Conservation (phyloP, 1,140 invertebrate genomes). For the Anastatus disparis region DNA sequence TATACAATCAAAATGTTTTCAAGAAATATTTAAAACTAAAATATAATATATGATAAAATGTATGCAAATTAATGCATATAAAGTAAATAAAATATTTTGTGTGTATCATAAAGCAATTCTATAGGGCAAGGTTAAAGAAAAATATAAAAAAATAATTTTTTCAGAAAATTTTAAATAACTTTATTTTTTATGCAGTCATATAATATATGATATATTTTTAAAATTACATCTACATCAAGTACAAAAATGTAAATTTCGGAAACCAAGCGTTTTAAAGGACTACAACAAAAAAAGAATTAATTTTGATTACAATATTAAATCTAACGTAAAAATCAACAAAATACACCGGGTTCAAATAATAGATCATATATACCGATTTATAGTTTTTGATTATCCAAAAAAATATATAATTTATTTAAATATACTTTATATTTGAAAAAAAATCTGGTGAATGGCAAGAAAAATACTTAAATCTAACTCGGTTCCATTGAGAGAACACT, state of each 20-base stretch:
- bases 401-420: too few relatives aligned
- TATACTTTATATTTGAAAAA: too few relatives aligned
- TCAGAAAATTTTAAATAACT: not conserved
- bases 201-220: not conserved
- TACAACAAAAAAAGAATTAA: conserved; percentile 9
- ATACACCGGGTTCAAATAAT: conserved; percentile 17
- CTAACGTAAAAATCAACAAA: not conserved
- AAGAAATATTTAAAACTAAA: too few relatives aligned
- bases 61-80: too few relatives aligned
- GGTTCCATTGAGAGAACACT: conserved; percentile 32
- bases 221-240: not conserved
- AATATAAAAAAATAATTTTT: not conserved
- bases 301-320: not conserved
- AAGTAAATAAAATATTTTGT: too few relatives aligned
- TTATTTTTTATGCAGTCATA: conserved; percentile 6
- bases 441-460: conserved; percentile 37
- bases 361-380: not conserved
- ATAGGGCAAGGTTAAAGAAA: too few relatives aligned
- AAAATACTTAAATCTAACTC: conserved; percentile 37
- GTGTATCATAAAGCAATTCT: too few relatives aligned
- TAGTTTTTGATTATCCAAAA: conserved; percentile 4
- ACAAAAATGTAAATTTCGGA: not conserved
- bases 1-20: too few relatives aligned
- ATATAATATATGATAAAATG: too few relatives aligned
- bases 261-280: conserved; percentile 13